Evolutionary conservation across 2,888 invertebrate genomes (phyloP).

Genomic region (Muschampia plurimacula): DNA sequence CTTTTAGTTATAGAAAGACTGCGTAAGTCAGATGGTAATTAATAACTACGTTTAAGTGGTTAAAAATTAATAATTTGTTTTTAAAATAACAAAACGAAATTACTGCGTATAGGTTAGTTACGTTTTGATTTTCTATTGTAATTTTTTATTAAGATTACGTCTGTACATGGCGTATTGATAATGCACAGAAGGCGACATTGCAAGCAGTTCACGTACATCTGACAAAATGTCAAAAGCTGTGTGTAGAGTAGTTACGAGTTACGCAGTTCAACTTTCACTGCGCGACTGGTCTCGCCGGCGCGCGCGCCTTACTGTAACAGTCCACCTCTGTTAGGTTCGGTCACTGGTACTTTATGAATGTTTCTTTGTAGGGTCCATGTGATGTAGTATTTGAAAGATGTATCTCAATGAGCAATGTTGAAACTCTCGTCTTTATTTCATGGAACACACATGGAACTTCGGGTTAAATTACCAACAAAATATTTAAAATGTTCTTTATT

Average conservation of each 20-base stretch:
- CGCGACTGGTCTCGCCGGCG: constrained; percentile 51
- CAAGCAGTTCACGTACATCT: constrained; percentile 57
- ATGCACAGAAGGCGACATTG: constrained; percentile 31
- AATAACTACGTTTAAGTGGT: too few species aligned
- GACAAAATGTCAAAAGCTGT: constrained; percentile 61
- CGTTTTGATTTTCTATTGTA: not conserved
- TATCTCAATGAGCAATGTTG: too few species aligned
- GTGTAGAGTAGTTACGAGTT: constrained; percentile 42
- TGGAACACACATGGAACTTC: too few species aligned
- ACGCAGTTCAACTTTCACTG: constrained; percentile 71
- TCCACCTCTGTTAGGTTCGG: constrained; percentile 14
- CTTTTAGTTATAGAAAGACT: too few species aligned
- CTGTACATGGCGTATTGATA: constrained; percentile 14
- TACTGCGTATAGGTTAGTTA: not conserved
- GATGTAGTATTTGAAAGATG: not conserved
- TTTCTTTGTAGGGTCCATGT: not conserved
- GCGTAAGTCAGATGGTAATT: too few species aligned
- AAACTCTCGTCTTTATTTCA: too few species aligned
- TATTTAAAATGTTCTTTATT: too few species aligned
- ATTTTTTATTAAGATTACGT: not conserved
- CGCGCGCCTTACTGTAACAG: constrained; percentile 28
- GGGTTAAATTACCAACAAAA: too few species aligned
- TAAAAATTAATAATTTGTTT: too few species aligned
- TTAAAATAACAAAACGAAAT: too few species aligned
- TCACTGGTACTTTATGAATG: not conserved